Conservation (phyloP, 2,797 vertebrate species). For the Staurois parvus region DNA sequence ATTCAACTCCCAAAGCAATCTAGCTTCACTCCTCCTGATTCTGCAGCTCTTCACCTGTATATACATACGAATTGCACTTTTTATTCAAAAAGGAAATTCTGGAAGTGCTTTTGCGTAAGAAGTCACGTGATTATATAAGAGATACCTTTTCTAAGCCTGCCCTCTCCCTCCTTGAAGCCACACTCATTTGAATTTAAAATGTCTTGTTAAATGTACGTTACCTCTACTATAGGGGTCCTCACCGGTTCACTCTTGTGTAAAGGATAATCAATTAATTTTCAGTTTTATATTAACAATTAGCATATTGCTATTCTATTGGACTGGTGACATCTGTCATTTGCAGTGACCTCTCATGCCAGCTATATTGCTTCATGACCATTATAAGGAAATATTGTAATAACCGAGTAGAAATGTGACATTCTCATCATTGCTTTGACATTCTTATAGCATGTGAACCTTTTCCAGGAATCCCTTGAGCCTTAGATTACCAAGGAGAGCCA, state of each 20-base stretch:
- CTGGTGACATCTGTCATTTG: not conserved
- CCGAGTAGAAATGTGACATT: not conserved
- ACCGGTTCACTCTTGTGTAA: not conserved
- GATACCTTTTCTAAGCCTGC: not conserved
- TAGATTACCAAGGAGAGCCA: not conserved
- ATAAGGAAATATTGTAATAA: not conserved
- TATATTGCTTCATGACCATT: not conserved
- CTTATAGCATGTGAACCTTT: not conserved
- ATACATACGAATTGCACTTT: not conserved
- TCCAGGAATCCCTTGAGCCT: not conserved
- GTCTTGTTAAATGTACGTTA: not conserved
- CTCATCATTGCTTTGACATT: not conserved
- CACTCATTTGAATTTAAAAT: slow-evolving; percentile 10
- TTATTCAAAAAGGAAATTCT: not conserved
- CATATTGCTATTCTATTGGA: not conserved
- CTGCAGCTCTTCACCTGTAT: not conserved
- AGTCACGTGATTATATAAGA: not conserved
- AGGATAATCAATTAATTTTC: slow-evolving; percentile 4
- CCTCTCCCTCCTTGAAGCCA: not conserved
- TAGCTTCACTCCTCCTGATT: slow-evolving; percentile 7
- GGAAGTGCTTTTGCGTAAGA: not conserved
- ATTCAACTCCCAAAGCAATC: slow-evolving; percentile 38
- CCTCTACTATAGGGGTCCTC: not conserved
- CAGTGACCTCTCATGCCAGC: not conserved
- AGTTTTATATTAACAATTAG: not conserved